Evolutionary conservation across 2,888 invertebrate species (phyloP).

Genomic region (Cheilosia impressa): DNA sequence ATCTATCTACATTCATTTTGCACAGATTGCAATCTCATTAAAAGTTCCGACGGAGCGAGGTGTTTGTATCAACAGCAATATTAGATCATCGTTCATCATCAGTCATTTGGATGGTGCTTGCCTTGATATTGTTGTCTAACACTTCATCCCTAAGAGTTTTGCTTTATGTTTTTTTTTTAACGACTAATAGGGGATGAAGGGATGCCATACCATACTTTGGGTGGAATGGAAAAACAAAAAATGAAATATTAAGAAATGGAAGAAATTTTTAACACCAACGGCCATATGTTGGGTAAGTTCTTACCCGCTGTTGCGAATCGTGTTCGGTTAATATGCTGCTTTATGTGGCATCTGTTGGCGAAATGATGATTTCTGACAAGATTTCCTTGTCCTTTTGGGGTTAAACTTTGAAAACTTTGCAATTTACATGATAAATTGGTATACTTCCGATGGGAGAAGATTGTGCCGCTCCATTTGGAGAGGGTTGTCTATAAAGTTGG

Average conservation of each 20-base stretch:
- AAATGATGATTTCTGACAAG: conserved; percentile 58
- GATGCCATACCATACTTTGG: conserved; percentile 21
- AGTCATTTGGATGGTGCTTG: conserved; percentile 63
- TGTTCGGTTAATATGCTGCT: conserved; percentile 43
- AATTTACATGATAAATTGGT: conserved; percentile 57
- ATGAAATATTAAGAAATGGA: conserved; percentile 53
- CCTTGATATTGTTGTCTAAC: conserved; percentile 54
- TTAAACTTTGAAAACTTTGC: conserved; percentile 26
- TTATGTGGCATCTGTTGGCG: conserved; percentile 66
- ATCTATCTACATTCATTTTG: conserved; percentile 47
- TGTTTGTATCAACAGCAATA: conserved; percentile 41
- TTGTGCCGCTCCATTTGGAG: neutral
- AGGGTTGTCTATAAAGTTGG: neutral
- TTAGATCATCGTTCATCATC: conserved; percentile 72
- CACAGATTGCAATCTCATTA: conserved; percentile 72
- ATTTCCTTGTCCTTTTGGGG: conserved; percentile 40
- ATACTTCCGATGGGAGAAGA: conserved; percentile 30
- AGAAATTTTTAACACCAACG: conserved; percentile 36
- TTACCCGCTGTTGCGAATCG: conserved; percentile 60
- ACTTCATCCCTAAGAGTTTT: conserved; percentile 69
- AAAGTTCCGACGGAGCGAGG: conserved; percentile 29
- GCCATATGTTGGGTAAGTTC: conserved; percentile 64
- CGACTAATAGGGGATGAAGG: conserved; percentile 53
- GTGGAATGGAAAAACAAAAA: conserved; percentile 8
- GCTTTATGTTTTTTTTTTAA: conserved; percentile 18